Evolutionary conservation across 2,113 vertebrate species (phyloP), one percentile per base, ranked within the genome.

Genomic region (Phylloscopus trochiloides): DNA sequence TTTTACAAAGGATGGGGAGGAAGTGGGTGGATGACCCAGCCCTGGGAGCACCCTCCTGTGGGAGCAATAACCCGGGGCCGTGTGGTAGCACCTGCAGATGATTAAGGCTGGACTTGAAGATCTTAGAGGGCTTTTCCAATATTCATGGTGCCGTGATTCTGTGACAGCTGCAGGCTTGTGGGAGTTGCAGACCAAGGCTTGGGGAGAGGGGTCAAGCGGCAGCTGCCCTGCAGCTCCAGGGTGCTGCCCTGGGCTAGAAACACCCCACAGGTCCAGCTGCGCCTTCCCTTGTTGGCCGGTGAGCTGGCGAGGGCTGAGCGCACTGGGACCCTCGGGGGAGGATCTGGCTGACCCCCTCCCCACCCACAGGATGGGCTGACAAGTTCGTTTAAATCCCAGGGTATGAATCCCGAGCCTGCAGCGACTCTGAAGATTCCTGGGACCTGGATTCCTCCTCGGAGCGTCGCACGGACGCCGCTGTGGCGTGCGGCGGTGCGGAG

Each of bases 381-480:
- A 1, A 17, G 15, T 88, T 13, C 74, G 15, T 90, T 54, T 92
- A 22, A 83, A 55, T 92, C 88, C 12, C 96, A 99, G 99, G 99
- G 82, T 99, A 99, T 0, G 98, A 99, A 86, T 99, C 99, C 40
- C 98, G 99, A 73, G 98, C 98, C 65, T 99, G 99, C 92, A 99
- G 99, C 42, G 99, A 99, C 96, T 99, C 99, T 1, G 99, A 99
- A 50, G 99, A 99, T 43, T 99, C 99, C 18, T 98, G 98, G 11
- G 98, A 99, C 24, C 92, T 97, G 48, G 99, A 99, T 79, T 98
- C 98, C 31, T 91, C 97, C 9, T 98, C 97, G 75, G 99, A 99
- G n/a, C 86, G 96, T 2, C 93, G 98, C 52, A 86, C 95, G 29
- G 97, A 96, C 63, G 70, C 94, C 10, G 38, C 95, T 73, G 9